Percentiles rank a stretch among this genome's conserved stretches.
phyloP scores from a whole-genome alignment of 2,888 invertebrate genomes.

The Alsophila aescularia region DNA sequence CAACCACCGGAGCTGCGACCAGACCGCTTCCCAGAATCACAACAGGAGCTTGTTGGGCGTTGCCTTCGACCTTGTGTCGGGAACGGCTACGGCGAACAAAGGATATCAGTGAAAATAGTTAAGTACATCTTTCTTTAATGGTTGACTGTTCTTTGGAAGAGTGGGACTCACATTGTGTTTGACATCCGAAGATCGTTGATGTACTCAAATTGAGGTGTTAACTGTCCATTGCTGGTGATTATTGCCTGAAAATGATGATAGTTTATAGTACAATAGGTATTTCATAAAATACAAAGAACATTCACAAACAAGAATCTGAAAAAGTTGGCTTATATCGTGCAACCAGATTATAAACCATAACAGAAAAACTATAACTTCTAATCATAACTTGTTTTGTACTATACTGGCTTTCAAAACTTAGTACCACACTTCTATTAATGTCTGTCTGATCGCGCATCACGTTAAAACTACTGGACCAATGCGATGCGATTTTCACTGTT shows the following conservation, averaged over 20 bases:
- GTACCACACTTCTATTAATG: too few relatives aligned
- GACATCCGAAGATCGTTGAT: conserved; percentile 93
- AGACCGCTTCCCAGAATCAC: conserved; percentile 97
- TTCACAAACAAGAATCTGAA: too few relatives aligned
- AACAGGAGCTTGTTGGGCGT: conserved; percentile 88
- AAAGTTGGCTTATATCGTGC: too few relatives aligned
- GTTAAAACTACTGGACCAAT: too few relatives aligned
- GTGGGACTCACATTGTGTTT: conserved; percentile 73
- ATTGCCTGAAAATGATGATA: conserved; percentile 89
- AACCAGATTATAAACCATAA: too few relatives aligned
- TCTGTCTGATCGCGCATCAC: too few relatives aligned
- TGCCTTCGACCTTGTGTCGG: conserved; percentile 89
- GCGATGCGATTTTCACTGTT: too few relatives aligned
- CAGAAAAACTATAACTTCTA: too few relatives aligned
- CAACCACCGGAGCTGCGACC: conserved; percentile 97
- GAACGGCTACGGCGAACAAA: conserved; percentile 80
- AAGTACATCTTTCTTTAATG: too few relatives aligned
- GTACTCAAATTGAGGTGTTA: conserved; percentile 97
- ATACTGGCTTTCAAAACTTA: too few relatives aligned
- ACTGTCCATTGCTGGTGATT: conserved; percentile 96
- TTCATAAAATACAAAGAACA: too few relatives aligned
- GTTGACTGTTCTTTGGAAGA: background rate
- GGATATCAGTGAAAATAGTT: background rate
- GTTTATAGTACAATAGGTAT: background rate
- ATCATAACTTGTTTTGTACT: too few relatives aligned